Evolutionary conservation across 2,888 invertebrate genomes (phyloP).

Genomic region (Eupelmus urozonus): DNA sequence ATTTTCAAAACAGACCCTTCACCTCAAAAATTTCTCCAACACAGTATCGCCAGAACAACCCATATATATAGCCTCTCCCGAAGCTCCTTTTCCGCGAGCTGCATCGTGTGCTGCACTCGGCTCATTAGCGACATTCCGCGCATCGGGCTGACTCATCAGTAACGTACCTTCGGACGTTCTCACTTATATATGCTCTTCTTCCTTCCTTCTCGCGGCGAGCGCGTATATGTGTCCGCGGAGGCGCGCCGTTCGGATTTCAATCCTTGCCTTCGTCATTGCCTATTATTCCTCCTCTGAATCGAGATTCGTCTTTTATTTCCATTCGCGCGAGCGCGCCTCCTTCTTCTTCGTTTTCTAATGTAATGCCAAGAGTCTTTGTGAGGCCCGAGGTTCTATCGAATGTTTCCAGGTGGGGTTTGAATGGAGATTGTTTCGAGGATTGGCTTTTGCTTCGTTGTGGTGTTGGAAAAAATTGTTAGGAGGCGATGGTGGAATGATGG

Average conservation of each 20-base stretch:
- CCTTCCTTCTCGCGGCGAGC: neutral
- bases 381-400: no score
- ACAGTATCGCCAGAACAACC: no score
- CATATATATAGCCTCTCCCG: no score
- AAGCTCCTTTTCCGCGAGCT: neutral
- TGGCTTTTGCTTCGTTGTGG: no score
- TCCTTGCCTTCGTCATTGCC: conserved; percentile 38
- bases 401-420: no score
- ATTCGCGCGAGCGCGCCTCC: neutral
- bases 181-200: conserved; percentile 4
- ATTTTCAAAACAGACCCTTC: no score
- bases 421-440: no score
- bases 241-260: conserved; percentile 51
- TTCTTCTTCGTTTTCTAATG: neutral
- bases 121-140: conserved; percentile 76
- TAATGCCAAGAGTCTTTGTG: no score
- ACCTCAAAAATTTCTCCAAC: no score
- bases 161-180: conserved; percentile 58
- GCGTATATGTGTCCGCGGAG: neutral
- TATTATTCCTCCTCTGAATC: conserved; percentile 21
- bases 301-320: conserved; percentile 14
- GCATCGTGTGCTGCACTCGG: conserved; percentile 51
- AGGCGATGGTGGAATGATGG: no score
- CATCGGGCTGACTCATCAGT: conserved; percentile 72
- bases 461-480: no score